A percentile compares a stretch with the other conserved stretches of the same genome.
Conservation (phyloP, 30 jellyfish, hydroid and myxozoan species). For the Aurelia aurita region DNA sequence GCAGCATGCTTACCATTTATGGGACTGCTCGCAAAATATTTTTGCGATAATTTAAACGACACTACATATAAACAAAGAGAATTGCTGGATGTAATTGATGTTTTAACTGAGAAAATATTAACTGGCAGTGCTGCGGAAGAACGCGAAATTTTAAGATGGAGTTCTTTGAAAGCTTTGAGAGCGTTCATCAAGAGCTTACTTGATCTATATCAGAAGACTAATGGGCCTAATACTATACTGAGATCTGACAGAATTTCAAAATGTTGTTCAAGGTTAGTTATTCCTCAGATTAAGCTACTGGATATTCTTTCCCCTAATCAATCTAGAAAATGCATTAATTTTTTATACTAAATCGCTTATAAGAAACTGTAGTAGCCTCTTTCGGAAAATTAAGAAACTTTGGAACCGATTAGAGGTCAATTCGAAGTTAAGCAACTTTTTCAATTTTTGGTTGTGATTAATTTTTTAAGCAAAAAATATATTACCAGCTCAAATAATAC, state of each 20-base stretch:
- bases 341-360: no score
- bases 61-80: background rate
- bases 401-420: no score
- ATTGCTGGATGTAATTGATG: background rate
- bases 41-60: background rate
- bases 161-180: constrained; percentile 33
- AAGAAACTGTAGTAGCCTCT: no score
- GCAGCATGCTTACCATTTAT: constrained; percentile 18
- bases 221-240: background rate
- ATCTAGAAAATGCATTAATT: no score
- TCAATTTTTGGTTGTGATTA: no score
- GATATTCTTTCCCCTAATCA: no score
- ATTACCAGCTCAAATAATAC: no score
- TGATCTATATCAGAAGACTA: background rate
- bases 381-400: no score
- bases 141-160: constrained; percentile 47
- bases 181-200: background rate
- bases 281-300: background rate
- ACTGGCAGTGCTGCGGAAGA: constrained; percentile 18
- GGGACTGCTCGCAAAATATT: background rate
- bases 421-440: no score
- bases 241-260: constrained; percentile 17
- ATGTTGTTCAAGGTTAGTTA: background rate
- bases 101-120: constrained; percentile 21
- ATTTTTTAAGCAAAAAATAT: no score